Base-by-base conservation (phyloP, 2,113 vertebrate species). In the Procavia capensis region DNA sequence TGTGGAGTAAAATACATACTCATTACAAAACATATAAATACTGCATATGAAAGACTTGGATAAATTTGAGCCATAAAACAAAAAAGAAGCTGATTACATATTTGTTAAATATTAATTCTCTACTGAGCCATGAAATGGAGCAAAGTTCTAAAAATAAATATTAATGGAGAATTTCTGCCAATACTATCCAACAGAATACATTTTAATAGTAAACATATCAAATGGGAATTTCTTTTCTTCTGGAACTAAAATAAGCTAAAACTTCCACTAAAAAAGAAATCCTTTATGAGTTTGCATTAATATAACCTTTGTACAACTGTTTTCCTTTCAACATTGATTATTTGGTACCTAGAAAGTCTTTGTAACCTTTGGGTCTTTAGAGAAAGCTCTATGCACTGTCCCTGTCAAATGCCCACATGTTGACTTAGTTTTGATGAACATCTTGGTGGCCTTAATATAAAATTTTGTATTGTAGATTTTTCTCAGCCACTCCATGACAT, bases 91-190 rank as follows among this genome's bases (percentile, higher is more conserved):
- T 90, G 68, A 96, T 94, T 57, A 85, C 59, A 94, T 50, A 93
- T 97, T 97, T 96, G 64, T 86, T 96, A 97, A 97, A 96, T 96
- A 97, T 97, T 97, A 97, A 96, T 97, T 97, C 86, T 96, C 89
- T 97, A 96, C 89, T 97, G 97, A 97, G 91, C 95, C 94, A 96
- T 97, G 96, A 97, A 97, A 98, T 94, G 72, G 91, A 97, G 83
- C 94, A 95, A 96, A 95, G 86, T 96, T 97, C 74, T 97, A 96
- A 96, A 97, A 95, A 96, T 97, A 98, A 97, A 97, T 98, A 97
- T 97, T 97, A 96, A 97, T 97, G 91, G 54, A 75, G 75, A 95
- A 74, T 95, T 87, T 96, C 88, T 97, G 79, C 80, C 96, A 95
- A 93, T 95, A 93, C 88, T 85, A 95, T 97, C 94, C 92, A 86